Evolutionary conservation across 2,797 vertebrate genomes (phyloP), one percentile per base, ranked within the genome.

Genomic region (Paratrypauchen microcephalus): DNA sequence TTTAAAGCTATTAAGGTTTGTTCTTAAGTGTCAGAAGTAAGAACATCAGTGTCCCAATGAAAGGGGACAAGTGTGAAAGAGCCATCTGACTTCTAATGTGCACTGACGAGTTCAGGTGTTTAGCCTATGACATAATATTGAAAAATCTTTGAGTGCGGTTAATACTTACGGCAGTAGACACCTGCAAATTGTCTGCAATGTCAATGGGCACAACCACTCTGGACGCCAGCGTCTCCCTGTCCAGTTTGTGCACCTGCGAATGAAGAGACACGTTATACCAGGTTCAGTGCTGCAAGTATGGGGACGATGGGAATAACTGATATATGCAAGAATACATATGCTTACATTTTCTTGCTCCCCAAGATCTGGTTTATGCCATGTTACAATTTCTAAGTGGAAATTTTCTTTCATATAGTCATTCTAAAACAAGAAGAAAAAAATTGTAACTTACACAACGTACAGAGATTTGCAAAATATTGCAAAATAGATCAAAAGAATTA

Each of bases 351-450:
- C 96, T 87, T 92, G 74, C 5, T 91, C 94, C 65, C 96, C 97
- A 86, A 97, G 63, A 85, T 98, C 96, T 26, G 96, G 95, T 94
- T 98, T 98, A 83, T 98, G 97, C 96, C 96, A 99, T 4, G 96
- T 98, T 91, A 98, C 96, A 72, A 98, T 98, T 90, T 97, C 96
- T 88, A 99, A 95, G 85, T 94, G 93, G 93, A 99, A 98, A 84
- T 94, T 91, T 32, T 98, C 96, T 93, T 96, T 95, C 96, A 99
- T 97, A 74, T 96, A 98, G 81, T 97, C 96, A 80, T 97, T 98
- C 96, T 99, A n/a, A 50, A 56, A 30, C 41, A 80, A 6, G 77
- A 57, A 13, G n/a, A 59, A 59, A 18, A 63, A 1, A 24, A 50
- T 4, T 74, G 7, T 39, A 36, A 55, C 41, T 1, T 15, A n/a